Evolutionary conservation across 2,888 invertebrate genomes (phyloP).

Genomic region (Eucera pruinosa): DNA sequence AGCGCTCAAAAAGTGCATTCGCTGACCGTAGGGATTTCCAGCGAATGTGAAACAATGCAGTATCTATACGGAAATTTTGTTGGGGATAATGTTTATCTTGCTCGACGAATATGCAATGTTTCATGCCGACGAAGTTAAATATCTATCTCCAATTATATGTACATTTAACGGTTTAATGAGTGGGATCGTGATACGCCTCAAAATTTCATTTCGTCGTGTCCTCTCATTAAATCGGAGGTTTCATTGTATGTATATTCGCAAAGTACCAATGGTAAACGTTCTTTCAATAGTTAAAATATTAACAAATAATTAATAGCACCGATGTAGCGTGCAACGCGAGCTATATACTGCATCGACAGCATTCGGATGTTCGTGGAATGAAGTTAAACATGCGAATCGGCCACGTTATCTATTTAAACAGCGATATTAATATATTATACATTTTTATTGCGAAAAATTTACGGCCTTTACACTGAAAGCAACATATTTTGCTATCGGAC

Average conservation of each 20-base stretch:
- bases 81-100: too few relatives aligned
- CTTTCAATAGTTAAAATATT: slow-evolving; percentile 17
- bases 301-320: slow-evolving; percentile 12
- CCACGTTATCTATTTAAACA: neutral
- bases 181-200: slow-evolving; percentile 9
- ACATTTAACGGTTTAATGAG: slow-evolving; percentile 40
- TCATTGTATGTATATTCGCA: slow-evolving; percentile 1
- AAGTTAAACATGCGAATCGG: neutral
- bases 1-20: too few relatives aligned
- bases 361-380: neutral
- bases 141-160: slow-evolving; percentile 31
- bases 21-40: too few relatives aligned
- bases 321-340: neutral
- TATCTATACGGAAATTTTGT: too few relatives aligned
- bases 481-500: too few relatives aligned
- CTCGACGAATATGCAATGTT: slow-evolving; percentile 3
- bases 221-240: neutral
- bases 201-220: slow-evolving; percentile 24
- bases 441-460: slow-evolving; percentile 1
- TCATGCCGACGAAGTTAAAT: slow-evolving; percentile 22
- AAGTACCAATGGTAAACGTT: slow-evolving; percentile 10
- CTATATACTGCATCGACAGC: neutral
- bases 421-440: neutral
- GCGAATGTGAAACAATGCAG: too few relatives aligned
- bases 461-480: too few relatives aligned